Base-by-base conservation (phyloP, 2,888 invertebrate genomes). In the Chrysomela aeneicollis region DNA sequence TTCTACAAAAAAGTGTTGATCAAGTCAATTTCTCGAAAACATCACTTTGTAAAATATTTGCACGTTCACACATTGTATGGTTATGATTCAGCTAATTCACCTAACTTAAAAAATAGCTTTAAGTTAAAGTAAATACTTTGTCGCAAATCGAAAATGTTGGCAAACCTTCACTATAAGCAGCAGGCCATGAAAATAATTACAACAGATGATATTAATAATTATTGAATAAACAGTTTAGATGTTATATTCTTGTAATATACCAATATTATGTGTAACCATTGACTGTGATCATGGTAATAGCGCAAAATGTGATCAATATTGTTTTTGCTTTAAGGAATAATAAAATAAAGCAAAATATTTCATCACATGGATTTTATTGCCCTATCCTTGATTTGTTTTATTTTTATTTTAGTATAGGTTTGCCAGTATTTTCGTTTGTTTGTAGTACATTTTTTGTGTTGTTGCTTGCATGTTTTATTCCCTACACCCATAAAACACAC, bases 121-220 rank as follows among this genome's bases (percentile, higher is more conserved):
- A 54, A 37, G 19, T 55, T 15, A 42, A 55, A 42, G 21, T 55
- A 21, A 42, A 35, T 35, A 35, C 5, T 35, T 35, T 42, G n/a
- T 57, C 12, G 17, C 46, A 47, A 32, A 55, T 47, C 46, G 57
- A 75, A 79, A 82, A 83, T 83, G 81, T 84, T 85, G 84, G 84
- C 84, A 85, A 85, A 85, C 84, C 84, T 83, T 85, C 84, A 83
- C 82, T 84, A 82, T 82, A 42, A 66, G 63, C 66, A 65, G 61
- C 61, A 54, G 79, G 82, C 82, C 49, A 19, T 19, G 2, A 19
- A 22, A 21, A 21, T 19, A 57, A 37, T 54, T n/a, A 54, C n/a
- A 17, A 18, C 35, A 12, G 37, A 19, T 46, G 22, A 4, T 53
- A 26, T n/a, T 42, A 32, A 58, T 58, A 42, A 46, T 30, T 61